A percentile compares a stretch with the other conserved stretches of the same genome.
phyloP scores from a whole-genome alignment of 1,140 invertebrate species.

The Lasioglossum albipes region DNA sequence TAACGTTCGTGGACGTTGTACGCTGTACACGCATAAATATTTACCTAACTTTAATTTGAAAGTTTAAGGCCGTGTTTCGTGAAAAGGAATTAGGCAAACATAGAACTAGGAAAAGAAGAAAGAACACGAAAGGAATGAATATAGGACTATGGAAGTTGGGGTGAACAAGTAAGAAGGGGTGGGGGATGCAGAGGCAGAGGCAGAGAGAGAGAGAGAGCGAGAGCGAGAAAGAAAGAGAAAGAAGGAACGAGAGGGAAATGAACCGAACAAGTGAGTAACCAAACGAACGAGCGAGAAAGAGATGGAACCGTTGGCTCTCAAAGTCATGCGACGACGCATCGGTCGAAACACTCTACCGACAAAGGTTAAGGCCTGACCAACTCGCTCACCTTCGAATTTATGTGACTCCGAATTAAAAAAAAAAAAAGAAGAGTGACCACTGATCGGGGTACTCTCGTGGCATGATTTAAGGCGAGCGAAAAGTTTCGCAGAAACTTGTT shows the following conservation, averaged over 20 bases:
- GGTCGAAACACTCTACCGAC: conserved; percentile 52
- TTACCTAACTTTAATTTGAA: neutral
- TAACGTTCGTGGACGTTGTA: neutral
- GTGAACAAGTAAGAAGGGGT: neutral
- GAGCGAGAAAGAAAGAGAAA: neutral
- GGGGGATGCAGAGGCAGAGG: too few species aligned
- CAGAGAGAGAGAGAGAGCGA: too few species aligned
- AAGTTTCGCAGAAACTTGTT: conserved; percentile 40
- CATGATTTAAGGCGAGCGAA: conserved; percentile 24
- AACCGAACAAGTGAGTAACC: conserved; percentile 32
- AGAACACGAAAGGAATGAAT: neutral
- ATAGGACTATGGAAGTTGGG: conserved; percentile 6
- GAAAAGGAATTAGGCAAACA: neutral
- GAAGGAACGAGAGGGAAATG: conserved; percentile 14
- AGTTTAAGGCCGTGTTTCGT: conserved; percentile 1
- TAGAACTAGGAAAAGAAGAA: neutral
- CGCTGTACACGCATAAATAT: too few species aligned
- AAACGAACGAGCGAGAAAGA: conserved; percentile 16
- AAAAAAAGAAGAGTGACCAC: conserved; percentile 3
- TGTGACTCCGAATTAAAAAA: conserved; percentile 10
- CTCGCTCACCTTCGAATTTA: conserved; percentile 47
- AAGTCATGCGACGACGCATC: conserved; percentile 52
- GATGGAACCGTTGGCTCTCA: conserved; percentile 33
- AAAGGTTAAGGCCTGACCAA: conserved; percentile 53
- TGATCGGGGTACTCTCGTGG: neutral